phyloP scores from a whole-genome alignment of 2,888 invertebrate genomes.

The Dendrolimus houi region DNA sequence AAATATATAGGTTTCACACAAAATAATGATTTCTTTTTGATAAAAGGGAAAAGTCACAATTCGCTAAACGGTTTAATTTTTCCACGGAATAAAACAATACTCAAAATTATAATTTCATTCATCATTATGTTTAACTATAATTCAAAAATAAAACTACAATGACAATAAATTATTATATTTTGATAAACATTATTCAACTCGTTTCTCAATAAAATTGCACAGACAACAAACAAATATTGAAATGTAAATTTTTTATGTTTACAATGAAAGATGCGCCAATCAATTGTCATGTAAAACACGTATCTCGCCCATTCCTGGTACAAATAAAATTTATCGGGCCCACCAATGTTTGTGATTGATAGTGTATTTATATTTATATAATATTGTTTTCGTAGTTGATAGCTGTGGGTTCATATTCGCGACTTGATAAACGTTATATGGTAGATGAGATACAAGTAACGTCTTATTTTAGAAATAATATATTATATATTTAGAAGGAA shows the following conservation, averaged over 20 bases:
- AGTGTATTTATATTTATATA: constrained; percentile 9
- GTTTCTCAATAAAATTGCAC: neutral
- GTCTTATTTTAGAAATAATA: too few relatives aligned
- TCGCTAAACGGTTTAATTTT: too few relatives aligned
- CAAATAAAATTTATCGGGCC: constrained; percentile 28
- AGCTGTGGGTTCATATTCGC: neutral
- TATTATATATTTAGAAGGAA: too few relatives aligned
- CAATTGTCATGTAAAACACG: constrained; percentile 46
- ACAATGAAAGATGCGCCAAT: constrained; percentile 33
- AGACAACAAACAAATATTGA: constrained; percentile 31
- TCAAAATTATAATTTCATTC: too few relatives aligned
- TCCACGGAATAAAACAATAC: too few relatives aligned
- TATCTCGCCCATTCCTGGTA: constrained; percentile 27
- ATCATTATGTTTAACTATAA: too few relatives aligned
- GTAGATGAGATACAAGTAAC: too few relatives aligned
- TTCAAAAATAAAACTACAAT: too few relatives aligned
- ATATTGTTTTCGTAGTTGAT: neutral
- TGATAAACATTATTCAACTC: constrained; percentile 4
- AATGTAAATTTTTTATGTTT: constrained; percentile 44
- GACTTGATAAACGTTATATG: too few relatives aligned
- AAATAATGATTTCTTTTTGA: too few relatives aligned
- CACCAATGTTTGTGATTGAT: constrained; percentile 25
- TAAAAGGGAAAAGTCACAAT: too few relatives aligned
- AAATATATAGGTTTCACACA: too few relatives aligned
- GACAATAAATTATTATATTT: neutral